Base-by-base conservation (phyloP, 2,113 vertebrate genomes). In the Lepus europaeus region DNA sequence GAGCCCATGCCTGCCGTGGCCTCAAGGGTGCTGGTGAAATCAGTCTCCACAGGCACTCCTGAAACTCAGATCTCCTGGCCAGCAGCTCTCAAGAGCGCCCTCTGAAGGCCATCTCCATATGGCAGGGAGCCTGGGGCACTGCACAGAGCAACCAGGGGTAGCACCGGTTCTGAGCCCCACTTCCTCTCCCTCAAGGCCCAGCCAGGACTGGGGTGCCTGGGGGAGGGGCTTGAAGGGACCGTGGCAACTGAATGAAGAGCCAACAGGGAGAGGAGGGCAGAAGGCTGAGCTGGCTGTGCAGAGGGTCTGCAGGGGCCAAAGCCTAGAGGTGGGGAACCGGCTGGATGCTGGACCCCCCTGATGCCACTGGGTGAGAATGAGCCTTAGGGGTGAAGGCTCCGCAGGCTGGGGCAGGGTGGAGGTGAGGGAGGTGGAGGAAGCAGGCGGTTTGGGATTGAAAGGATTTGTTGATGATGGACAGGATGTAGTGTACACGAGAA, bases 311-410 rank as follows among this genome's bases (percentile, higher is more conserved):
- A 7, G 31, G 31, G 7, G 8, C 14, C 84, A 61, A 39, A 27
- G 33, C 17, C 45, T 11, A n/a, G 25, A n/a, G 11, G 45, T 22
- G 33, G 56, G 10, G 7, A 70, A 69, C 63, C 22, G 31, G 4
- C 0, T 0, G 29, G n/a, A 27, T 31, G 51, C 33, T 59, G 33
- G 16, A 11, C 10, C 31, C n/a, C 53, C n/a, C 31, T 16, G 19
- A 64, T 56, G 16, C 9, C 16, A 3, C 9, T 14, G 12, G 31
- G 12, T 11, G 51, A 51, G 20, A 36, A n/a, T 0, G 22, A 84
- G 36, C 51, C 51, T 5, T 1, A 4, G 33, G 45, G 16, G 9
- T 6, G 8, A 29, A 45, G 45, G 20, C 7, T 61, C 39, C 0
- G 6, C 2, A 0, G 56, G 76, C 19, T 25, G 27, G 49, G 51